phyloP scores from a whole-genome alignment of 2,888 invertebrate species.

The Drosophila pegasa region DNA sequence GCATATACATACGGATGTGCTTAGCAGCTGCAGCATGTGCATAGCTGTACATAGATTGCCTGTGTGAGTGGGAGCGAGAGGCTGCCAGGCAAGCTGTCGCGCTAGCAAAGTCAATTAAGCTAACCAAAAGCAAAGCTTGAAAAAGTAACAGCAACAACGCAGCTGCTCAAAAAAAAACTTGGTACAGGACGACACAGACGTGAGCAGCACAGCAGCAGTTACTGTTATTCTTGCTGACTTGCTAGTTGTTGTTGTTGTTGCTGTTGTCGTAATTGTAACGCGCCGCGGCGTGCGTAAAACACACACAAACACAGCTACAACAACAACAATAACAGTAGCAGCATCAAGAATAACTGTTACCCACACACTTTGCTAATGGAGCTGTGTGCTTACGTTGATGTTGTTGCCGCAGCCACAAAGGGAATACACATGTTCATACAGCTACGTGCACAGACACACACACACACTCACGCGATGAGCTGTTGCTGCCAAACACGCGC shows the following conservation, averaged over 20 bases:
- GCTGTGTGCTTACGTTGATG: constrained; percentile 59
- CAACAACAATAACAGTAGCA: constrained; percentile 32
- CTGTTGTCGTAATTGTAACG: constrained; percentile 45
- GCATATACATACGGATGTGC: not conserved
- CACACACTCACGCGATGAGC: constrained; percentile 25
- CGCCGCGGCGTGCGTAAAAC: constrained; percentile 64
- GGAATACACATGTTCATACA: constrained; percentile 63
- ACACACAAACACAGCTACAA: constrained; percentile 29
- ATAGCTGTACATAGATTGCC: not conserved
- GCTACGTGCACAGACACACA: constrained; percentile 5
- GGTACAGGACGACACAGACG: constrained; percentile 29
- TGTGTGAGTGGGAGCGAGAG: not conserved
- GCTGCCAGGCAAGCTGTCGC: not conserved
- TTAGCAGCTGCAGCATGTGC: constrained; percentile 25
- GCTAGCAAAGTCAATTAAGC: constrained; percentile 33
- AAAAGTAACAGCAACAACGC: constrained; percentile 13
- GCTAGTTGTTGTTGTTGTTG: constrained; percentile 4
- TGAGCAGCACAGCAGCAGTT: constrained; percentile 18
- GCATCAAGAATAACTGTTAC: constrained; percentile 11
- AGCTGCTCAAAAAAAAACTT: constrained; percentile 38
- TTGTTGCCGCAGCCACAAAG: constrained; percentile 54
- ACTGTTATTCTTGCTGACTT: constrained; percentile 18
- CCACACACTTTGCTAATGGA: constrained; percentile 61
- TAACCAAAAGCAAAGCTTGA: constrained; percentile 22
- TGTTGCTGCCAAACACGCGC: constrained; percentile 61